Conservation (phyloP, 1,140 invertebrate genomes). For the Lucilia cuprina region DNA sequence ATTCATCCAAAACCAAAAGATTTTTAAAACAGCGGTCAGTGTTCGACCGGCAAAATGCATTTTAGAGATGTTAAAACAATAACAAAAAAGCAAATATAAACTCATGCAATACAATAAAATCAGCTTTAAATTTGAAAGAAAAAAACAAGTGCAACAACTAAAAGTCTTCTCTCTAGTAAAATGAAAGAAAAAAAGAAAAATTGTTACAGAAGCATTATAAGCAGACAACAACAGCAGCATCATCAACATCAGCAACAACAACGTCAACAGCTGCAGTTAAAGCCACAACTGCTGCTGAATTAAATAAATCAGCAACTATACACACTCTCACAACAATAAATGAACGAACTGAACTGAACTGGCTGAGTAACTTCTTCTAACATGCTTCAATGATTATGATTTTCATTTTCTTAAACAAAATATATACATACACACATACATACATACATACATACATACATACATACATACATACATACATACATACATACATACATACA, state of each 20-base stretch:
- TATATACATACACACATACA: too few relatives aligned
- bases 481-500: too few relatives aligned
- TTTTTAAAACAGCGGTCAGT: slow-evolving; percentile 21
- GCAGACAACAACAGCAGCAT: too few relatives aligned
- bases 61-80: not conserved
- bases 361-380: not conserved
- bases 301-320: not conserved
- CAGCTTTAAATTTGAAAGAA: not conserved
- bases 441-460: too few relatives aligned
- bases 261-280: not conserved
- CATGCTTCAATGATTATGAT: not conserved
- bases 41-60: slow-evolving; percentile 13
- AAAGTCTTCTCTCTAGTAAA: not conserved
- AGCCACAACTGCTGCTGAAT: not conserved
- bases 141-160: not conserved
- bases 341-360: not conserved
- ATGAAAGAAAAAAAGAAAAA: too few relatives aligned
- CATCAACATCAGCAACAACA: too few relatives aligned
- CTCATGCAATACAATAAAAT: too few relatives aligned
- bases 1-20: not conserved
- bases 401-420: not conserved
- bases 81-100: not conserved
- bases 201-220: too few relatives aligned
- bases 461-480: too few relatives aligned
- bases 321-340: not conserved